These are phyloP conservation scores for Terrapene triunguis DNA, from an alignment of 2,113 vertebrate species.

Conservation along the genomic window DNA sequence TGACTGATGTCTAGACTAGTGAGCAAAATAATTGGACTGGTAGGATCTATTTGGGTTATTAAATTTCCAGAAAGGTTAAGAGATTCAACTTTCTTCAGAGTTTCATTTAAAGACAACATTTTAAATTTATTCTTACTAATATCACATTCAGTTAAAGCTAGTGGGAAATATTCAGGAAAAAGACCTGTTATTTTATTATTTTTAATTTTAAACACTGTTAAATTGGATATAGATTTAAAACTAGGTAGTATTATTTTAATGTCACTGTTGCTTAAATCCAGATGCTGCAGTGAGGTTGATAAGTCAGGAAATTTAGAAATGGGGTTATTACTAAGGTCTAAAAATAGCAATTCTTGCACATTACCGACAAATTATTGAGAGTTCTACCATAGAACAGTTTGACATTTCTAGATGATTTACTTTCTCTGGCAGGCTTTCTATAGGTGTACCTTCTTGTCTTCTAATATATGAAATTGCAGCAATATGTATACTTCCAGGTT, in stretches of 20 bases:
- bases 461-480: constrained; percentile 2
- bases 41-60: neutral
- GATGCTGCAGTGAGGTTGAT: constrained; percentile 5
- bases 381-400: constrained; percentile 71
- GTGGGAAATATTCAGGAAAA: neutral
- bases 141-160: constrained; percentile 23
- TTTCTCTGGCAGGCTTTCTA: constrained; percentile 27
- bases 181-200: constrained; percentile 43
- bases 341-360: neutral
- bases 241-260: neutral
- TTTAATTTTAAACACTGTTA: constrained; percentile 32
- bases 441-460: constrained; percentile 23
- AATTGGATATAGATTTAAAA: constrained; percentile 32
- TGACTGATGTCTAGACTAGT: constrained; percentile 47
- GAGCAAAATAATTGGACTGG: neutral
- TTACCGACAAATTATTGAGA: constrained; percentile 59
- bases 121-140: constrained; percentile 61
- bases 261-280: constrained; percentile 48
- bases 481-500: neutral
- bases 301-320: constrained; percentile 38
- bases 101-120: neutral
- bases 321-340: constrained; percentile 66
- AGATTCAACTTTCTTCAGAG: constrained; percentile 5
- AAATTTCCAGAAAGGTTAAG: constrained; percentile 62
- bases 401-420: constrained; percentile 42